phyloP scores from a whole-genome alignment of 2,797 vertebrate genomes.

The Hephaestus fuliginosus region DNA sequence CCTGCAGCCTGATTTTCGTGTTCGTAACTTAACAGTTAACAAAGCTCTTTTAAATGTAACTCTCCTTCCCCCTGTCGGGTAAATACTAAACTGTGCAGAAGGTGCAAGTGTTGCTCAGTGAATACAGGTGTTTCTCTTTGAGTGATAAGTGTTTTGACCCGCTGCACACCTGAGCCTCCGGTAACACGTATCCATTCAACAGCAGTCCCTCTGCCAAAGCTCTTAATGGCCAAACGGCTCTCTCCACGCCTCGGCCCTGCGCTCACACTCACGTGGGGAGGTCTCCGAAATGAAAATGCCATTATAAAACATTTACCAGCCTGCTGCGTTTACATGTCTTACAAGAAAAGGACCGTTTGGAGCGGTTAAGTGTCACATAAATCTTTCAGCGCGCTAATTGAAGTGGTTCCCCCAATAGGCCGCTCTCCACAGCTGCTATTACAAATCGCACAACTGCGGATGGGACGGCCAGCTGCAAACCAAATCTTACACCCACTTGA shows the following conservation, averaged over 20 bases:
- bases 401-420: conserved; percentile 72
- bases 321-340: conserved; percentile 75
- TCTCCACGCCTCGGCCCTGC: not conserved
- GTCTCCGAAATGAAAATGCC: conserved; percentile 65
- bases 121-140: conserved; percentile 53
- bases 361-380: conserved; percentile 76
- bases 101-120: conserved; percentile 16
- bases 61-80: not conserved
- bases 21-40: not conserved
- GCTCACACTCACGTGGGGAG: conserved; percentile 44
- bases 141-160: conserved; percentile 36
- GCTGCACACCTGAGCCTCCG: conserved; percentile 43
- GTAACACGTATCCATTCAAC: conserved; percentile 34
- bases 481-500: conserved; percentile 63
- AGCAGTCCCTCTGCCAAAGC: conserved; percentile 15
- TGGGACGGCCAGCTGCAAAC: conserved; percentile 71
- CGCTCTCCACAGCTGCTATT: conserved; percentile 70
- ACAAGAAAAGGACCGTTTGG: conserved; percentile 72
- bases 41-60: not conserved
- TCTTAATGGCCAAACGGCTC: conserved; percentile 28
- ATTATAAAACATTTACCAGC: conserved; percentile 78
- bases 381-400: conserved; percentile 77
- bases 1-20: not conserved
- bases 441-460: conserved; percentile 64
- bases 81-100: not conserved